These are phyloP conservation scores for Linyphia triangularis DNA, from an alignment of 2,888 invertebrate species.

Conservation along the genomic window DNA sequence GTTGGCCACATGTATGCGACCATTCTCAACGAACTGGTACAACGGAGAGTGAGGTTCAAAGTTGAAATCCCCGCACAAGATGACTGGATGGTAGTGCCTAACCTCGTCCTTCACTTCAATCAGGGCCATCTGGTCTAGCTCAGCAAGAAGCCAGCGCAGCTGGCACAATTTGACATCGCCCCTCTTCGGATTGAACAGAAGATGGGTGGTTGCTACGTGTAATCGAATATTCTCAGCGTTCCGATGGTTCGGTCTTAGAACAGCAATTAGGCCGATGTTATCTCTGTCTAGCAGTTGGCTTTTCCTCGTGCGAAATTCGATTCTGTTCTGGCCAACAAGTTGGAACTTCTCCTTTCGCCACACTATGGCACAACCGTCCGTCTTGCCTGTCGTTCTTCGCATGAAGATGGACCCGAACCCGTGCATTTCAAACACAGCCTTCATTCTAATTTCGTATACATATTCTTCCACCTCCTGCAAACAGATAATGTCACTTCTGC, in stretches of 20 bases:
- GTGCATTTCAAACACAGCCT: slow-evolving; percentile 76
- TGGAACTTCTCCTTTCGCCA: slow-evolving; percentile 86
- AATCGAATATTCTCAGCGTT: slow-evolving; percentile 56
- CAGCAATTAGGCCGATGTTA: slow-evolving; percentile 91
- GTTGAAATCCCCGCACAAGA: slow-evolving; percentile 97
- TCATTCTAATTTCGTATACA: slow-evolving; percentile 82
- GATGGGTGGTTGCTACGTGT: slow-evolving; percentile 92
- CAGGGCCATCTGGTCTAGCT: slow-evolving; percentile 89
- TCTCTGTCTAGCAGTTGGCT: slow-evolving; percentile 87
- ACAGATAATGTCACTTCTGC: slow-evolving; percentile 86
- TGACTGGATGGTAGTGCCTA: slow-evolving; percentile 86
- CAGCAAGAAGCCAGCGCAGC: slow-evolving; percentile 89
- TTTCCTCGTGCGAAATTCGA: slow-evolving; percentile 85
- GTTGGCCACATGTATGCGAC: slow-evolving; percentile 82
- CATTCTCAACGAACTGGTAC: slow-evolving; percentile 85
- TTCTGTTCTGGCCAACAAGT: slow-evolving; percentile 84
- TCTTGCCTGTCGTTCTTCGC: slow-evolving; percentile 88
- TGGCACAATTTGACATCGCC: slow-evolving; percentile 95
- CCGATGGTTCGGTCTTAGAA: slow-evolving; percentile 83
- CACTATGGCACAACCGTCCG: slow-evolving; percentile 95
- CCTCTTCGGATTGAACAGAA: slow-evolving; percentile 93
- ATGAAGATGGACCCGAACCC: slow-evolving; percentile 90
- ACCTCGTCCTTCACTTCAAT: slow-evolving; percentile 75
- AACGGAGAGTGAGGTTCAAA: slow-evolving; percentile 87
- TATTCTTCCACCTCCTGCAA: slow-evolving; percentile 93